Percentiles rank a stretch among this genome's conserved stretches.
These are phyloP conservation scores for Andrena hattorfiana DNA, from an alignment of 2,888 invertebrate species.

Conservation along the genomic window DNA sequence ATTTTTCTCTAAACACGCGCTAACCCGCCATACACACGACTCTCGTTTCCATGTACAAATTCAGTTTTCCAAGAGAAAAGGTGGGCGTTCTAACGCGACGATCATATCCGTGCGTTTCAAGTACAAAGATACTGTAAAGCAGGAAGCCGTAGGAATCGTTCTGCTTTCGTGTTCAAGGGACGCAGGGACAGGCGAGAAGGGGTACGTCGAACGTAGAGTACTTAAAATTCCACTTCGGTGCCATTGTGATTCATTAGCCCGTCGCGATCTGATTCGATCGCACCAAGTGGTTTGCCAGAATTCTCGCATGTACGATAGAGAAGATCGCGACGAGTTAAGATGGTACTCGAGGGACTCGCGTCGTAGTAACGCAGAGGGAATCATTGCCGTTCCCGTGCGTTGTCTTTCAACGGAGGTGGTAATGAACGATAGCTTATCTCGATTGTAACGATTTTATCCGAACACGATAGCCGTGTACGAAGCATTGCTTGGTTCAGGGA, in stretches of 20 bases:
- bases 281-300: neutral
- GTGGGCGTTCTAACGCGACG: neutral
- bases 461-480: slow-evolving; percentile 1
- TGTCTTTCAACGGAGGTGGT: neutral
- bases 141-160: neutral
- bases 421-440: neutral
- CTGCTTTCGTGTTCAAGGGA: neutral
- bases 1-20: slow-evolving; percentile 23
- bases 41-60: neutral
- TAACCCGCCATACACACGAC: neutral
- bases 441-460: slow-evolving; percentile 5
- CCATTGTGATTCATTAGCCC: neutral
- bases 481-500: slow-evolving; percentile 30
- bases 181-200: neutral
- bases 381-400: neutral
- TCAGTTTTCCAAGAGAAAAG: no score
- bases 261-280: neutral
- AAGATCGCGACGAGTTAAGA: neutral
- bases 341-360: neutral
- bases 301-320: neutral
- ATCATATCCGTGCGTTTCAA: slow-evolving; percentile 13
- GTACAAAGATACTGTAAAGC: slow-evolving; percentile 27
- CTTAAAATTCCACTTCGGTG: slow-evolving; percentile 15
- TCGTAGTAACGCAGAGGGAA: neutral
- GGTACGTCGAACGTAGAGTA: slow-evolving; percentile 13